Conservation (phyloP, 2,113 vertebrate genomes). For the Pteropus alecto region DNA sequence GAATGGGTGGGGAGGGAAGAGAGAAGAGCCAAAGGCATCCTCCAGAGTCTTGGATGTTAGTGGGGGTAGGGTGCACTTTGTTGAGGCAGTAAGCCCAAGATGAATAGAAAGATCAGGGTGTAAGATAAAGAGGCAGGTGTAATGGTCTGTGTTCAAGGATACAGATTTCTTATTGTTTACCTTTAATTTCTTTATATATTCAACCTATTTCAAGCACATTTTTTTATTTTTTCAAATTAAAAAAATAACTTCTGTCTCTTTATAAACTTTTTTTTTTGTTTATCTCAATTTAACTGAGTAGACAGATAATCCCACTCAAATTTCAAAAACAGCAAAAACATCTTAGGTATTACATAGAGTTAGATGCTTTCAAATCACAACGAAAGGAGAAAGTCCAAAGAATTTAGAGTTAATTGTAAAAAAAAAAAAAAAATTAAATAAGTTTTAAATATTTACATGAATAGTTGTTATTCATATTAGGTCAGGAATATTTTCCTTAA, state of each 20-base stretch:
- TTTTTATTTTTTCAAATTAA: not conserved
- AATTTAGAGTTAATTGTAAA: not conserved
- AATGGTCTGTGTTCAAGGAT: not conserved
- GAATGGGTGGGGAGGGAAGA: not conserved
- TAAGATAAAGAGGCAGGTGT: not conserved
- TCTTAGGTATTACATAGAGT: not conserved
- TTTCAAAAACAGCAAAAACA: not conserved
- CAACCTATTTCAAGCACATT: not conserved
- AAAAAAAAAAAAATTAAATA: not conserved
- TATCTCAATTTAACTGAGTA: not conserved
- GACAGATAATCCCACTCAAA: not conserved
- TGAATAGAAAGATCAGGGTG: accelerated
- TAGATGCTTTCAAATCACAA: not conserved
- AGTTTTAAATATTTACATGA: not conserved
- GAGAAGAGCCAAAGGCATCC: not conserved
- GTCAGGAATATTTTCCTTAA: not conserved
- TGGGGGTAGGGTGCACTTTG: accelerated
- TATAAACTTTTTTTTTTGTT: not conserved
- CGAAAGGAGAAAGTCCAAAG: not conserved
- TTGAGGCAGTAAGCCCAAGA: too few species aligned
- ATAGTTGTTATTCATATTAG: not conserved
- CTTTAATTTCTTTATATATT: not conserved
- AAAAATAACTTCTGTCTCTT: not conserved
- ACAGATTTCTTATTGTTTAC: too few species aligned
- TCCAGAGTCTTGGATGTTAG: not conserved